These are phyloP conservation scores for Alca torda DNA, from an alignment of 2,797 vertebrate genomes.

Conservation along the genomic window DNA sequence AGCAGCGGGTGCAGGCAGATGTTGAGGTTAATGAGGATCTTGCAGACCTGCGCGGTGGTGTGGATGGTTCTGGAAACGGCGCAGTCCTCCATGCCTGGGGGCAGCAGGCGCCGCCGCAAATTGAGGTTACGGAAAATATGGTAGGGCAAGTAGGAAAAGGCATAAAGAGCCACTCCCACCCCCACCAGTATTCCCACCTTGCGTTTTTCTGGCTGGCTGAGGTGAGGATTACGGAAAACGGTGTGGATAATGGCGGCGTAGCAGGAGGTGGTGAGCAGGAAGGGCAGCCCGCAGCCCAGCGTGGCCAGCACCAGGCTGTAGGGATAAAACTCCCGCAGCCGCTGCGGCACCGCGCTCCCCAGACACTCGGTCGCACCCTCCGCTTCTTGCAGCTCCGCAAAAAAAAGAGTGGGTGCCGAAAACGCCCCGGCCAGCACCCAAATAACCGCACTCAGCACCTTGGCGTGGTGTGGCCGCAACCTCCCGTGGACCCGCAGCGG, in stretches of 20 bases:
- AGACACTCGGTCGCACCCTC: constrained; percentile 18
- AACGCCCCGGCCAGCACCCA: constrained; percentile 75
- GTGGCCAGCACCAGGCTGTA: constrained; percentile 74
- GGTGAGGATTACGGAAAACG: constrained; percentile 73
- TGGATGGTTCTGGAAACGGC: not conserved
- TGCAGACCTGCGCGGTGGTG: constrained; percentile 75
- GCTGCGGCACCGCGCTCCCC: not conserved
- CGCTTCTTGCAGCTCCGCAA: not conserved
- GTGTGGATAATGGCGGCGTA: constrained; percentile 74
- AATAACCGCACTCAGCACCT: constrained; percentile 52
- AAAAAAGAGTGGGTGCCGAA: constrained; percentile 76
- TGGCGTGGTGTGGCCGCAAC: constrained; percentile 71
- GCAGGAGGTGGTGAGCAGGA: constrained; percentile 78
- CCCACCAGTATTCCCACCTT: constrained; percentile 77
- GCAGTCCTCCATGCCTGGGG: fast-evolving
- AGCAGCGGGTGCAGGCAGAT: constrained; percentile 87
- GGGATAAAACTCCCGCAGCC: not conserved
- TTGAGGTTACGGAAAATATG: constrained; percentile 72
- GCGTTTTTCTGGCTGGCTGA: constrained; percentile 74
- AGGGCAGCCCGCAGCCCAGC: constrained; percentile 81
- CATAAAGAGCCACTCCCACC: constrained; percentile 75
- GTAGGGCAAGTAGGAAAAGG: constrained; percentile 83
- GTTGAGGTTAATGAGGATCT: constrained; percentile 80
- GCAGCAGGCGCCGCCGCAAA: not conserved
- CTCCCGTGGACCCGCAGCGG: constrained; percentile 78